These are phyloP conservation scores for Tetragonisca angustula DNA, from an alignment of 2,888 invertebrate genomes.

Conservation along the genomic window DNA sequence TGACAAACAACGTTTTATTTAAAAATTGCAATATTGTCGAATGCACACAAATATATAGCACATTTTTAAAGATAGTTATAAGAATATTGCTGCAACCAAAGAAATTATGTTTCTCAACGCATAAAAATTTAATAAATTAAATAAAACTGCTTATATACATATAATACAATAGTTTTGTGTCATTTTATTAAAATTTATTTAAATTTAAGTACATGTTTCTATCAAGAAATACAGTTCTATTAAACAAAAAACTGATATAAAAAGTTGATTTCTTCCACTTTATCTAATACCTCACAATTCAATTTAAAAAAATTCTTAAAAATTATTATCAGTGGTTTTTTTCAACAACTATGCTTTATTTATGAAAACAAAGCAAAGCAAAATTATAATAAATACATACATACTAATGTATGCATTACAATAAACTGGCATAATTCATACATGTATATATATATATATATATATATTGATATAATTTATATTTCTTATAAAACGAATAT, in stretches of 20 bases:
- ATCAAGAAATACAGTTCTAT: constrained; percentile 38
- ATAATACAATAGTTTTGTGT: constrained; percentile 23
- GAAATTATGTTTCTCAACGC: constrained; percentile 29
- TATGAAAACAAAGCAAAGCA: not conserved
- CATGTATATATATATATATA: not conserved
- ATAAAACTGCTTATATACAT: constrained; percentile 22
- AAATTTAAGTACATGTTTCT: constrained; percentile 36
- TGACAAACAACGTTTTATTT: not conserved
- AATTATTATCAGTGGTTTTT: not conserved
- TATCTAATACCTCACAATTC: constrained; percentile 4
- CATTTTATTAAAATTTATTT: constrained; percentile 22
- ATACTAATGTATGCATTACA: not conserved
- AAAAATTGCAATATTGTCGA: constrained; percentile 7
- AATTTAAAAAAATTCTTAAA: not conserved
- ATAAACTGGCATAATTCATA: not conserved
- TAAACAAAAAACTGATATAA: constrained; percentile 2
- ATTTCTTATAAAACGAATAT: too few relatives aligned
- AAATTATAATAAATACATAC: not conserved
- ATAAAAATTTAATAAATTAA: constrained; percentile 21
- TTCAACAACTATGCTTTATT: not conserved
- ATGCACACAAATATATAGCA: constrained; percentile 10
- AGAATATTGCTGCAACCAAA: constrained; percentile 37
- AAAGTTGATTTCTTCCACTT: constrained; percentile 30
- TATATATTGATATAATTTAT: not conserved
- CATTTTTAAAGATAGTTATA: constrained; percentile 22